These are phyloP conservation scores for Creontiades dilutus DNA, from an alignment of 2,888 invertebrate species.

Conservation along the genomic window DNA sequence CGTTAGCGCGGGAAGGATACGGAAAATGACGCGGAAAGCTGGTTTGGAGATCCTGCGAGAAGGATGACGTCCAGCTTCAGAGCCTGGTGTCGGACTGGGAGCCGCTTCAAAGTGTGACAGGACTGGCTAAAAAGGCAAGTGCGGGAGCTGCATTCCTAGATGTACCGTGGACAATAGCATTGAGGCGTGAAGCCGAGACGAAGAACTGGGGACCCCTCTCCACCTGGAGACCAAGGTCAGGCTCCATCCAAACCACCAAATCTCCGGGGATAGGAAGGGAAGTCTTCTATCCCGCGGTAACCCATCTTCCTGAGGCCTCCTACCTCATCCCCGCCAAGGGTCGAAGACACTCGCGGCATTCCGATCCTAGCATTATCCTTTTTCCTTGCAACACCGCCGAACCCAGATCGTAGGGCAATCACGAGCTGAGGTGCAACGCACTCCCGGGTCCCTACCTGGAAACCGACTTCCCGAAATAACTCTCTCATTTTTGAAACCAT, in stretches of 20 bases:
- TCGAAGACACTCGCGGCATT: constrained; percentile 50
- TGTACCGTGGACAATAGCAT: constrained; percentile 73
- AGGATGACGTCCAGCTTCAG: constrained; percentile 26
- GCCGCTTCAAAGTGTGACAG: constrained; percentile 61
- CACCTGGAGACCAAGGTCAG: background rate
- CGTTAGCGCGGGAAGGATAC: background rate
- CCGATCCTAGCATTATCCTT: constrained; percentile 52
- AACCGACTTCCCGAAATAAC: constrained; percentile 17
- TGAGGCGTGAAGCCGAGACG: constrained; percentile 69
- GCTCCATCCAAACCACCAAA: constrained; percentile 45
- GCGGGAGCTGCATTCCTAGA: constrained; percentile 72
- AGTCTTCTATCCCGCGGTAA: constrained; percentile 2
- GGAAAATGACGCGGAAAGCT: constrained; percentile 15
- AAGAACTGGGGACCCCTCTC: constrained; percentile 35
- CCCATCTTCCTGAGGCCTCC: constrained; percentile 1
- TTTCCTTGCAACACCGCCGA: constrained; percentile 29
- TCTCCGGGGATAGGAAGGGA: constrained; percentile 20
- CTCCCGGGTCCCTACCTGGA: background rate
- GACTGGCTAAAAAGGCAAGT: constrained; percentile 45
- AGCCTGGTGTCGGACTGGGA: constrained; percentile 56
- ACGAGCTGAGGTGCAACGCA: constrained; percentile 23
- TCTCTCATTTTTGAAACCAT: constrained; percentile 1
- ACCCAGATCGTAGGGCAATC: background rate
- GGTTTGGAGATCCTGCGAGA: constrained; percentile 28
- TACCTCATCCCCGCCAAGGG: constrained; percentile 23